Base-by-base conservation (phyloP, 2,888 invertebrate genomes). In the Chelonus formosanus region DNA sequence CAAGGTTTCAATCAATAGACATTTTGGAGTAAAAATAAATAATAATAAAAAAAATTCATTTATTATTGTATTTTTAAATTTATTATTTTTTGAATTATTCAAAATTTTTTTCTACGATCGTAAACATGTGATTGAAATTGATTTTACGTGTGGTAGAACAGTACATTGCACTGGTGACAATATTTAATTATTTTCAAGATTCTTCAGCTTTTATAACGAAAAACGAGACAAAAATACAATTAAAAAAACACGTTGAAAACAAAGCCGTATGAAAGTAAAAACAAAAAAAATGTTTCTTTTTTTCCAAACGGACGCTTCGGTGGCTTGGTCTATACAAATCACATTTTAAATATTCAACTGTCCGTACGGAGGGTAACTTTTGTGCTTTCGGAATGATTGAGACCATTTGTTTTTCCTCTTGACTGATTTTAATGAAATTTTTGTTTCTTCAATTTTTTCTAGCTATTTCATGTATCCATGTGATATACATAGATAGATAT, bases 321-420 rank as follows among this genome's bases (percentile, higher is more conserved):
- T 58, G 55, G 65, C 61, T 61, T 61, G 55, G 56, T 50, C 63
- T 48, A 20, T 36, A 72, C 71, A 69, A 72, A 72, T 72, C 70
- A 72, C 70, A 72, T 72, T 72, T 72, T 72, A 72, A 72, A 72
- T 69, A 72, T 72, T 70, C 67, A 72, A 67, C 8, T 34, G 31
- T 31, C 53, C 32, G 44, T 52, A 35, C 59, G n/a, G 65, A 47
- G 65, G 57, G 54, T 54, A 54, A 59, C 53, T 65, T 65, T 59
- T 53, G 45, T 54, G 40, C 59, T 65, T 47, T 54, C 54, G 50
- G 61, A 65, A 65, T 65, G 56, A 65, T 65, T 65, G 65, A 60
- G 60, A 55, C 56, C 48, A 61, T 65, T 65, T 60, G 56, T 61
- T 56, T 52, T 52, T 50, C 52, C 43, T 44, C 43, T 35, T 34